Evolutionary conservation across 2,113 vertebrate genomes (phyloP), one percentile per base, ranked within the genome.

Genomic region (Gallinago undulata): DNA sequence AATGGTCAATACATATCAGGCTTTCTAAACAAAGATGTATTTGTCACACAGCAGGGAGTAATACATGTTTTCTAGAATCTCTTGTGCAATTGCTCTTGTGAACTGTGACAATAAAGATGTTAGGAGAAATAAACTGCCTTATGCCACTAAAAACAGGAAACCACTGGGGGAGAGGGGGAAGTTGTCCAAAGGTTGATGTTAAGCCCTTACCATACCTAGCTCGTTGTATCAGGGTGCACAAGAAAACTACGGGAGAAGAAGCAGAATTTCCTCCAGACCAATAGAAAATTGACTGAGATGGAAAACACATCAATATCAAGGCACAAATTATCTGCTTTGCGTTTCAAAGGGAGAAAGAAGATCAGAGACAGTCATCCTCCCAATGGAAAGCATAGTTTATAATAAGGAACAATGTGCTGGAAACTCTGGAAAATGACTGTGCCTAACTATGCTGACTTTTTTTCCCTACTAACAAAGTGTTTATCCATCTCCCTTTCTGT

Each of bases 221-320:
- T 37, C 6, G 1, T 9, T 82, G 11, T 35, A 47, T 27, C 25
- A 68, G 4, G 7, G 5, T 1, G 1, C 2, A 1, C 7, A 43
- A 48, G 10, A 81, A 87, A 70, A 63, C 2, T 23, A 30, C n/a
- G 4, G 3, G 12, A 41, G 28, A 63, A 63, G 18, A 25, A 78
- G 15, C 3, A 47, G 17, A 70, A 13, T 66, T 64, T 91, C 11
- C 12, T 89, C 16, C 27, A 60, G 33, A 19, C 2, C 7, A 28
- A 23, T 7, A 62, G 33, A 69, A 82, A 79, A 13, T 18, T 69
- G 31, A 14, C 33, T 30, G 13, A 53, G 10, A 23, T 16, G 9
- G 18, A n/a, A 87, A 60, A 50, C 33, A 6, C 0, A 1, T 57
- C 24, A 18, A 2, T 59, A 48, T 9, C 1, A 0, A 76, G 21